A percentile compares a stretch with the other conserved stretches of the same genome.
Evolutionary conservation across 1,140 invertebrate species (phyloP).

Genomic region (Zophobas atratus): DNA sequence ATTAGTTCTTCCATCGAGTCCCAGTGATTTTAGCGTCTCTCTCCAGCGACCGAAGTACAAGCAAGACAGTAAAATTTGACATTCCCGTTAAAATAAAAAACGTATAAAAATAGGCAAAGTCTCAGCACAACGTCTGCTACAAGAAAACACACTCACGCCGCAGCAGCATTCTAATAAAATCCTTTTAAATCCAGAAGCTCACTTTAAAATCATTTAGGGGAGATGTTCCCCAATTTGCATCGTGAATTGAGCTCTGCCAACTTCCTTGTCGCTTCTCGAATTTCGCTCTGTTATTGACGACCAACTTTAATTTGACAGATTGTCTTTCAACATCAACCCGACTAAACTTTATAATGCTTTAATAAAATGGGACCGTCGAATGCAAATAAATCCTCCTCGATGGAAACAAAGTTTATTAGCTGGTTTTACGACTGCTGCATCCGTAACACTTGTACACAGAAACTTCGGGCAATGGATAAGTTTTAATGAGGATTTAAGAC

Average conservation of each 20-base stretch:
- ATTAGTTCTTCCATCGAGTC: no score
- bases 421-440: constrained; percentile 39
- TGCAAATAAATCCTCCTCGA: constrained; percentile 39
- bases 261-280: constrained; percentile 34
- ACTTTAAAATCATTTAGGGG: constrained; percentile 46
- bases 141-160: constrained; percentile 41
- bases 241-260: constrained; percentile 43
- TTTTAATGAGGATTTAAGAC: constrained; percentile 24
- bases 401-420: constrained; percentile 42
- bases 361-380: constrained; percentile 36
- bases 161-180: constrained; percentile 42
- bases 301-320: constrained; percentile 46
- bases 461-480: background rate
- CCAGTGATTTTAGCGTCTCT: no score
- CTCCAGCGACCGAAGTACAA: no score
- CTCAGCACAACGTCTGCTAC: constrained; percentile 17
- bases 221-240: constrained; percentile 45
- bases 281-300: constrained; percentile 42
- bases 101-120: constrained; percentile 28
- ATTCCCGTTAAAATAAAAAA: background rate
- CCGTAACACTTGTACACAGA: constrained; percentile 33
- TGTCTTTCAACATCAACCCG: constrained; percentile 43
- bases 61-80: no score
- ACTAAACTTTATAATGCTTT: constrained; percentile 42
- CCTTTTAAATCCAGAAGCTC: constrained; percentile 41